Conservation (phyloP, 2,888 invertebrate genomes). For the Cheiracanthium punctorium region DNA sequence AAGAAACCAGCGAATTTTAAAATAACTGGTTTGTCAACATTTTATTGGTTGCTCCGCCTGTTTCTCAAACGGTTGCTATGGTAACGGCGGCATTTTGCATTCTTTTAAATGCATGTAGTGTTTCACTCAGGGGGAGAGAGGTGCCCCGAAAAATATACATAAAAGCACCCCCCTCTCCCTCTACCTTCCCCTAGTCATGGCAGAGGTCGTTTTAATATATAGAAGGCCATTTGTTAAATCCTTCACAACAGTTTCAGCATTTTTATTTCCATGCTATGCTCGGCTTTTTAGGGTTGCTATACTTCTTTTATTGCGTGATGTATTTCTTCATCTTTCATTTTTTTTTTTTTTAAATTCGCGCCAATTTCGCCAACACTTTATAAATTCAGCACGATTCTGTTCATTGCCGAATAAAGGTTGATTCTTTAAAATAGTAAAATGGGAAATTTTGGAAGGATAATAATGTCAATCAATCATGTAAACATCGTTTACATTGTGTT, state of each 20-base stretch:
- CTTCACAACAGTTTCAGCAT: conserved; percentile 66
- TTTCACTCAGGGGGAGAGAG: conserved; percentile 29
- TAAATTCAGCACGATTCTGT: too few relatives aligned
- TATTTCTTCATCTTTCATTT: too few relatives aligned
- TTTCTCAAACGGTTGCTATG: conserved; percentile 61
- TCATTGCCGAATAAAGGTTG: too few relatives aligned
- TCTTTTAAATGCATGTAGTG: conserved; percentile 67
- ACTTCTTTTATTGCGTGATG: conserved; percentile 28
- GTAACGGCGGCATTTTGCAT: conserved; percentile 48
- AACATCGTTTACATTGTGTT: too few relatives aligned
- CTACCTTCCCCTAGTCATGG: neutral
- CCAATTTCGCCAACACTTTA: conserved; percentile 39
- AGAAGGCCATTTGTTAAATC: conserved; percentile 66
- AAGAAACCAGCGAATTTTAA: conserved; percentile 55
- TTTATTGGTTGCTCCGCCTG: conserved; percentile 63
- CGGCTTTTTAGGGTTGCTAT: conserved; percentile 46
- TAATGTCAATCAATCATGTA: too few relatives aligned
- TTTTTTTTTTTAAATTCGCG: conserved; percentile 19
- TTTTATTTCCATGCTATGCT: conserved; percentile 57
- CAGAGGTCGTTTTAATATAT: conserved; percentile 68
- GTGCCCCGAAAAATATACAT: conserved; percentile 10
- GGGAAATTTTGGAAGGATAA: too few relatives aligned
- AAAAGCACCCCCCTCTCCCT: conserved; percentile 26
- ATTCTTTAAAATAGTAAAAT: too few relatives aligned
- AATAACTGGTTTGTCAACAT: conserved; percentile 66